Base-by-base conservation (phyloP, 2,113 vertebrate species). In the Poicephalus meyeri region DNA sequence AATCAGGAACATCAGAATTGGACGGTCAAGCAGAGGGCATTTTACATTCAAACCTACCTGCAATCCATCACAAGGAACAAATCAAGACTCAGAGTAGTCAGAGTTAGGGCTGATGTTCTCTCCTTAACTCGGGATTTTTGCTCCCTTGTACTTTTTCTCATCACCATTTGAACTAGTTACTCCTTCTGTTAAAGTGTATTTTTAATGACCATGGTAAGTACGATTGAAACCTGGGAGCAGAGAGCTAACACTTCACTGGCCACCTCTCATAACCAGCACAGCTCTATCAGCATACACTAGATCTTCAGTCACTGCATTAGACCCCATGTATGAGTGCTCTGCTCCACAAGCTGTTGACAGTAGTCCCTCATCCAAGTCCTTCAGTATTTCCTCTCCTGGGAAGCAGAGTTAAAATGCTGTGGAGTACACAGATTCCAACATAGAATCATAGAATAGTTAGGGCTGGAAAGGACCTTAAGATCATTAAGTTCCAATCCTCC, bases 21-120 rank as follows among this genome's bases (percentile, higher is more conserved):
- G 69, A 91, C 52, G 89, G 25, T 53, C 61, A 91, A 91, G 61
- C 50, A 93, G 47, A 91, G n/a, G 28, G 69, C 42, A 86, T 72
- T 93, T 94, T 26, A 95, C 73, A 96, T 82, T 95, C 80, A 92
- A 92, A 96, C 95, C 92, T 96, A 96, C 96, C 96, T 97, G 86
- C 53, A 95, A 77, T 73, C 28, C 92, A 89, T 25, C 90, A 86
- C 49, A 84, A 76, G 77, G 61, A 93, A 89, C 50, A 89, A 88
- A 92, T 16, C 52, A 96, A 91, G 92, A 84, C 65, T 72, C 89
- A 76, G 20, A 60, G 60, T 7, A 96, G 92, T 96, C 95, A 97
- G 96, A 96, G 95, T 96, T 97, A 97, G 96, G 93, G 96, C 95
- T 95, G 96, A 96, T 65, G 77, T 96, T 96, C 96, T 97, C 96